Conservation (phyloP, 2,113 vertebrate genomes). For the Apteryx mantelli region DNA sequence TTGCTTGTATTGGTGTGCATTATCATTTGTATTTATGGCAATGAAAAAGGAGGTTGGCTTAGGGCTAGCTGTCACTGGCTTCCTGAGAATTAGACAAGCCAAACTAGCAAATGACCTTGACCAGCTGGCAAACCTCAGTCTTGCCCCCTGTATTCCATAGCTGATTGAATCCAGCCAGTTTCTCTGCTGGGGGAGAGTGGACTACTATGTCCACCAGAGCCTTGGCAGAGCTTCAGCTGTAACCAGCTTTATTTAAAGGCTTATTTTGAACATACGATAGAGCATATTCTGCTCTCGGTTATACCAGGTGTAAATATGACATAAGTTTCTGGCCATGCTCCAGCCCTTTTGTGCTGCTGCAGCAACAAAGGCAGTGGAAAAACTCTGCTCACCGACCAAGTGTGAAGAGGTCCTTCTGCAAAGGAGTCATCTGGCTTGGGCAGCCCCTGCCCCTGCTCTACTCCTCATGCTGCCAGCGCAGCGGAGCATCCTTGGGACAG, state of each 20-base stretch:
- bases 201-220: not conserved
- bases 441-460: not conserved
- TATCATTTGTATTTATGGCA: conserved; percentile 6
- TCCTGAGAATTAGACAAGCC: not conserved
- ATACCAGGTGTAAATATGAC: not conserved
- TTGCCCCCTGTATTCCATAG: not conserved
- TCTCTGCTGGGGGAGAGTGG: not conserved
- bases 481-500: not conserved
- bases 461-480: not conserved
- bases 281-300: not conserved
- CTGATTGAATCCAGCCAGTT: not conserved
- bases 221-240: not conserved
- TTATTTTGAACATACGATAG: not conserved
- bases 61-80: not conserved
- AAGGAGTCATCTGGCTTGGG: not conserved
- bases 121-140: not conserved
- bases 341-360: not conserved
- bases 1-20: not conserved
- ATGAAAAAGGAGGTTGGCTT: not conserved
- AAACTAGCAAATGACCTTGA: not conserved
- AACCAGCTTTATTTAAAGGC: not conserved
- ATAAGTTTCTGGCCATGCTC: not conserved
- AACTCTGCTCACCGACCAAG: accelerated
- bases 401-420: not conserved
- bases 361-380: not conserved